Evolutionary conservation across 1,140 invertebrate species (phyloP).

Genomic region (Portunus trituberculatus): DNA sequence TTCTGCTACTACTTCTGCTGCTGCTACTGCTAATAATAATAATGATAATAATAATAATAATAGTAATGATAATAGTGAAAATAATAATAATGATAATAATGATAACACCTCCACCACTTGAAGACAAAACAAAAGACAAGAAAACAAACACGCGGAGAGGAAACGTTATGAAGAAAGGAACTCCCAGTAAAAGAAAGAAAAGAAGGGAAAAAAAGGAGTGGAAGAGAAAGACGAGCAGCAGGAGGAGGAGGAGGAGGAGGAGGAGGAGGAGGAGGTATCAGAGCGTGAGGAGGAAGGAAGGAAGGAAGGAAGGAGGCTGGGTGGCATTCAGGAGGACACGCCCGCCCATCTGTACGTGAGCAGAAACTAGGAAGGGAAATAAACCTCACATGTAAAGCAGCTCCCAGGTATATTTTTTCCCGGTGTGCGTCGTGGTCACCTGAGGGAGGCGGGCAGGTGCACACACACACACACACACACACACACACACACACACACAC

Average conservation of each 20-base stretch:
- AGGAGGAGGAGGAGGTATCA: neutral
- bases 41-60: too few relatives aligned
- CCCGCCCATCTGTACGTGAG: neutral
- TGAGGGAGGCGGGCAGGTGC: neutral
- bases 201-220: neutral
- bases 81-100: too few relatives aligned
- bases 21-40: too few relatives aligned
- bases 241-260: neutral
- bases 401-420: neutral
- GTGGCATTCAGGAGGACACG: neutral
- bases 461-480: conserved; percentile 3
- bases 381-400: conserved; percentile 12
- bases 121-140: neutral
- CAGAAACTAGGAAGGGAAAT: conserved; percentile 5
- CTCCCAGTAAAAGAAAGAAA: neutral
- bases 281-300: neutral
- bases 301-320: neutral
- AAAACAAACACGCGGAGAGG: neutral
- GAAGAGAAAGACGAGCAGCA: neutral
- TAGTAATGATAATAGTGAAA: too few relatives aligned
- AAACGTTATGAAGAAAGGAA: too few relatives aligned
- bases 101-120: neutral
- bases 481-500: neutral
- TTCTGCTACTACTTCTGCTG: too few relatives aligned
- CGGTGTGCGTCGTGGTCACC: neutral